Base-by-base conservation (phyloP, 2,888 invertebrate species). In the Nycteola revayana region DNA sequence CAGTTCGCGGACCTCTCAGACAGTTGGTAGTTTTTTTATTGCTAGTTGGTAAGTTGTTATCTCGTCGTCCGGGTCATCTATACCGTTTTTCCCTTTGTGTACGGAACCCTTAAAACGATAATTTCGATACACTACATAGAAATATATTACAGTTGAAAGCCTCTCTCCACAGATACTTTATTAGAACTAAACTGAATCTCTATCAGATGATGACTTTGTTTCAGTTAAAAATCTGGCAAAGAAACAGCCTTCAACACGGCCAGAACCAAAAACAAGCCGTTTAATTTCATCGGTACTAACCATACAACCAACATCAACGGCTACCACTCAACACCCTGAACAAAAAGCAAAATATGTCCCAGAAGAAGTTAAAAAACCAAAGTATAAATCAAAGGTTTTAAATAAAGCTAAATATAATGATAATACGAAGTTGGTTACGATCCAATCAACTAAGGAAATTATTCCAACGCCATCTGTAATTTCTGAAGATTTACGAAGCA, bases 271-370 rank as follows among this genome's bases (percentile, higher is more conserved):
- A 0, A 63, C 53, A 18, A 75, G 75, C 18, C 45, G 46, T 0
- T 78, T 82, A 35, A 28, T 80, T 1, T 36, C 64, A 0, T 76
- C 79, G 0, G 72, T 76, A 0, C 52, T 77, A 0, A 65, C 42
- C 0, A 73, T 78, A 2, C 49, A 82, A 0, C 73, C 79, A 0
- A 73, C 79, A 49, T 60, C 68, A 0, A 70, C 79, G 0, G 56
- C 70, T 0, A 71, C 60, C 0, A 80, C 78, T 0, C 75, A 80
- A 32, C 66, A 45, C 17, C 75, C 75, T 0, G 77, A 68, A 2
- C 9, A n/a, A 1, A 26, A 47, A 1, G 36, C 44, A 2, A 2
- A 21, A 21, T 5, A 7, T 2, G n/a, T 7, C 3, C 2, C n/a
- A n/a, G 21, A 21, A 21, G 7, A 21, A 21, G 7, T 21, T n/a